phyloP scores from a whole-genome alignment of 2,797 vertebrate species.

The Vespertilio murinus region DNA sequence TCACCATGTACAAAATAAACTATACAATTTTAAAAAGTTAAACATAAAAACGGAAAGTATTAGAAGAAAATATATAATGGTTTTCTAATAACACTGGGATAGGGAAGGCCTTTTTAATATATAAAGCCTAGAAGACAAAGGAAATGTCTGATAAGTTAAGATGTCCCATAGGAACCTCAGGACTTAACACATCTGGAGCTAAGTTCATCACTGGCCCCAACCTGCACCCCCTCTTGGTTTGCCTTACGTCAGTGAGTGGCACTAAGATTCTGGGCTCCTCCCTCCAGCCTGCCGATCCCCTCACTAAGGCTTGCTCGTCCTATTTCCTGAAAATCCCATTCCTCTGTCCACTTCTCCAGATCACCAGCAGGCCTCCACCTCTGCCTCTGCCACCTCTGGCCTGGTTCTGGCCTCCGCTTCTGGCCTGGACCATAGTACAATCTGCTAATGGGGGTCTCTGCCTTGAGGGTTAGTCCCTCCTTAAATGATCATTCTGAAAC shows the following conservation, averaged over 20 bases:
- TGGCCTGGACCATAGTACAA: background rate
- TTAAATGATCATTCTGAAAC: slow-evolving; percentile 13
- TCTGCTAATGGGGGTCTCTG: background rate
- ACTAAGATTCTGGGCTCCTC: background rate
- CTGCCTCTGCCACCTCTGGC: background rate
- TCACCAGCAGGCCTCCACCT: background rate
- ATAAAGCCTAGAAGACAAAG: background rate
- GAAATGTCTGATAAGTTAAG: slow-evolving; percentile 21
- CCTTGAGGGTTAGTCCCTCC: background rate
- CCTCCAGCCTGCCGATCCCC: background rate
- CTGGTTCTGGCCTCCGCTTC: background rate
- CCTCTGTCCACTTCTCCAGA: background rate
- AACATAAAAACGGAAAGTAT: background rate
- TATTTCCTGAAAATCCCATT: background rate
- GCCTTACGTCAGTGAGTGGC: background rate
- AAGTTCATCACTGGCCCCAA: background rate
- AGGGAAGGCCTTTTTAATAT: background rate
- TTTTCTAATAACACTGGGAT: background rate
- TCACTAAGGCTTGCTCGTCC: background rate
- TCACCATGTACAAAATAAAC: background rate
- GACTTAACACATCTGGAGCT: background rate
- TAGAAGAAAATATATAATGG: slow-evolving; percentile 2
- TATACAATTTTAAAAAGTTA: slow-evolving; percentile 47
- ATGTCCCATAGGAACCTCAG: background rate
- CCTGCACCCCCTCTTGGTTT: background rate